Evolutionary conservation across 1,140 invertebrate species (phyloP), one percentile per base, ranked within the genome.

Genomic region (Bacillus rossius): DNA sequence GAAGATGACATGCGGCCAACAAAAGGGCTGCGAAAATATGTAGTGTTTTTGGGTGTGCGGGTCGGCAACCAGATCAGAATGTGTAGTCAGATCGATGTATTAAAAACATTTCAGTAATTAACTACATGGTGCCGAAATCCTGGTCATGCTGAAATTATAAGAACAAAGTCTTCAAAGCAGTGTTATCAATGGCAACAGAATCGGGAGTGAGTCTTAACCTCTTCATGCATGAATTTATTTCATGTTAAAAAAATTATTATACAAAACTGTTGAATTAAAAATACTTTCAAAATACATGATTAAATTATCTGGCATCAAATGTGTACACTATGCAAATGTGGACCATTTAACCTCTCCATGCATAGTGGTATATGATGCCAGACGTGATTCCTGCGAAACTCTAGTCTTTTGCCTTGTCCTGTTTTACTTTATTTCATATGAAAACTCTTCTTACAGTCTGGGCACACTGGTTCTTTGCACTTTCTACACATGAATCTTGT

Each of bases 371-470:
- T 45, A 45, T 45, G 17, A 45, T 20, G 17, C 43, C 23, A 45
- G 43, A 25, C 8, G 5, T 5, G 17, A 45, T 25, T 20, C 43
- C 23, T 45, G 43, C 43, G 13, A 45, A 25, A 25, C 5, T 25
- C 43, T 45, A 45, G 17, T 56, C n/a, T 16, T 16, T 48, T 48
- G n/a, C 25, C 19, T 19, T 42, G 38, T 43, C n/a, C 22, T 56
- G 38, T 45, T 54, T 8, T 16, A 55, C 16, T 53, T 23, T 50
- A 16, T 53, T 59, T 59, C 5, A 19, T 59, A 22, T 59, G 57
- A 40, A 57, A 59, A 17, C 50, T 57, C 25, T 29, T 37, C 57
- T 59, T 59, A 22, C 57, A 58, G n/a, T 59, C 55, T 13, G 54
- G 55, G 43, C 57, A 59, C 23, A 59, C 57, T 14, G 57, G 57